A percentile compares a stretch with the other conserved stretches of the same genome.
These are phyloP conservation scores for Pitangus sulphuratus DNA, from an alignment of 2,797 vertebrate species.

Conservation along the genomic window DNA sequence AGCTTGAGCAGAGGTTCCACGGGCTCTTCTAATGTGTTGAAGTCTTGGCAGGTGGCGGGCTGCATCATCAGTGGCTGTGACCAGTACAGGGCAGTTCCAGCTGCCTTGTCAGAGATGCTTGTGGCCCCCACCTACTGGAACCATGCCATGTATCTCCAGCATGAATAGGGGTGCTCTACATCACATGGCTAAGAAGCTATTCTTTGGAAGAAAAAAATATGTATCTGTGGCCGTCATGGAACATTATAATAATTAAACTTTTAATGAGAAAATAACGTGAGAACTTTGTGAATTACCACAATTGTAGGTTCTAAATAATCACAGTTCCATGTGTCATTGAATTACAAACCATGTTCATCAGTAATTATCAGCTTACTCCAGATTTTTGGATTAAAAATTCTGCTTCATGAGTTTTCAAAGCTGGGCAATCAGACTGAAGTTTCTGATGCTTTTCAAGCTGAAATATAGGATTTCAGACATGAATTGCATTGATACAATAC, in stretches of 20 bases:
- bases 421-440: accelerated
- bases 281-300: not conserved
- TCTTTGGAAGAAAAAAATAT: not conserved
- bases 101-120: not conserved
- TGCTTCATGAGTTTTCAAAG: not conserved
- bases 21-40: not conserved
- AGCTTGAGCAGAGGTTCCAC: not conserved
- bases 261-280: not conserved
- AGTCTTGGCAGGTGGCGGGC: not conserved
- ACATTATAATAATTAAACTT: not conserved
- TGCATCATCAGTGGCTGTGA: not conserved
- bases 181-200: not conserved
- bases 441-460: not conserved
- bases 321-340: not conserved
- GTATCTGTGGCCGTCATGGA: not conserved
- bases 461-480: not conserved
- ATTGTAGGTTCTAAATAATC: not conserved
- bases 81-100: not conserved
- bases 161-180: not conserved
- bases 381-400: not conserved
- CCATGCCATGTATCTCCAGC: accelerated
- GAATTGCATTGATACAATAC: not conserved
- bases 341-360: not conserved
- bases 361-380: not conserved
- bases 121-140: accelerated